Conservation (phyloP, 2,113 vertebrate genomes). For the Xenotilapia caudafasciata region DNA sequence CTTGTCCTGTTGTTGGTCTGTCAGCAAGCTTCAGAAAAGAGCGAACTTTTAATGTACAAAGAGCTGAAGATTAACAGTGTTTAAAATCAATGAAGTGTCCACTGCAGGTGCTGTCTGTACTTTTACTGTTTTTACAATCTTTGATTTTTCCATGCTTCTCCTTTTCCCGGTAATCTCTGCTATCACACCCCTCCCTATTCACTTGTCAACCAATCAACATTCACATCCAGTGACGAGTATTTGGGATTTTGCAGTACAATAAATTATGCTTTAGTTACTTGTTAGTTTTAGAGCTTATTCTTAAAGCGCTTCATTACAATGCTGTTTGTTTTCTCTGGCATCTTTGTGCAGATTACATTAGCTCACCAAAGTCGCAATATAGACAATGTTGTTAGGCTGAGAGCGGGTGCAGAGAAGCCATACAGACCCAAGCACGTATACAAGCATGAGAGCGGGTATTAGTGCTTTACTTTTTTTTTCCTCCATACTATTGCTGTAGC, state of each 20-base stretch:
- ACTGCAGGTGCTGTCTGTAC: not conserved
- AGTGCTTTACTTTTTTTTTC: not conserved
- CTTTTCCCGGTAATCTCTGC: not conserved
- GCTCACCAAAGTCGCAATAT: accelerated
- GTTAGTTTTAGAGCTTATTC: not conserved
- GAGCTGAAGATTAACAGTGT: not conserved
- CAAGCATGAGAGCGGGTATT: not conserved
- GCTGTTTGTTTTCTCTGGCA: not conserved
- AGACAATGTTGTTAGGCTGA: not conserved
- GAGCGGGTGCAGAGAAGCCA: accelerated
- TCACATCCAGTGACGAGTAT: not conserved
- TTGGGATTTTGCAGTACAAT: not conserved
- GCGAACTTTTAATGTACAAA: not conserved
- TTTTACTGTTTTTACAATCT: not conserved
- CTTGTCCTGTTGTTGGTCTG: not conserved
- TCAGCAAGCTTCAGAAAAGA: accelerated
- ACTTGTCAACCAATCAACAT: not conserved
- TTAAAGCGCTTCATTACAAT: accelerated
- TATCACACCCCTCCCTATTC: accelerated
- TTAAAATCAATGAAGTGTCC: not conserved
- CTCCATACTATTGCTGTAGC: not conserved
- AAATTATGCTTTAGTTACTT: not conserved
- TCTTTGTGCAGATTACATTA: not conserved
- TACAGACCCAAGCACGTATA: accelerated
- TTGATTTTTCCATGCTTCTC: accelerated